Conservation (phyloP, 1,140 invertebrate species). For the Zaprionus africanus region DNA sequence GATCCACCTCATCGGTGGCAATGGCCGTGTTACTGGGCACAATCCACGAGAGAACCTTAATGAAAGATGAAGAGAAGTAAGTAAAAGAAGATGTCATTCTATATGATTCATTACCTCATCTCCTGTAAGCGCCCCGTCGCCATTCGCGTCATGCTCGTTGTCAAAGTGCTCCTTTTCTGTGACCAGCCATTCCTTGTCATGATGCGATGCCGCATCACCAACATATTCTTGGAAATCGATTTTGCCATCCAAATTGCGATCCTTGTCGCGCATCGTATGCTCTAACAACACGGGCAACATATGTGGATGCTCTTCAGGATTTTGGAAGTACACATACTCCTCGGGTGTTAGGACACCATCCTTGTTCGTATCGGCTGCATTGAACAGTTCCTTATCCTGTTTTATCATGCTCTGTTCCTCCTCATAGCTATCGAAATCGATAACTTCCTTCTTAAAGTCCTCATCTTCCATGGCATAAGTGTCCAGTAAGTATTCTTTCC, state of each 20-base stretch:
- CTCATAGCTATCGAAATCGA: constrained; percentile 82
- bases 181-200: constrained; percentile 92
- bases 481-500: constrained; percentile 94
- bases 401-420: constrained; percentile 87
- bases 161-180: constrained; percentile 96
- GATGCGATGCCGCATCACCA: constrained; percentile 89
- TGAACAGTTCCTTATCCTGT: constrained; percentile 95
- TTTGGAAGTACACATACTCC: constrained; percentile 96
- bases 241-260: constrained; percentile 92
- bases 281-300: constrained; percentile 94
- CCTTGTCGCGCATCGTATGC: constrained; percentile 94
- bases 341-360: constrained; percentile 91
- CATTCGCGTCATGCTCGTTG: constrained; percentile 93
- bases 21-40: constrained; percentile 96
- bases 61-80: not conserved
- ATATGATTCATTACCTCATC: constrained; percentile 86
- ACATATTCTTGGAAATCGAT: constrained; percentile 94
- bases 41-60: constrained; percentile 91
- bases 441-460: constrained; percentile 84
- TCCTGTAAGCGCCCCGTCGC: constrained; percentile 92
- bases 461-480: constrained; percentile 90
- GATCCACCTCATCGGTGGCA: constrained; percentile 95
- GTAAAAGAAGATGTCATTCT: not conserved
- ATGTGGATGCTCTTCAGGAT: constrained; percentile 96
- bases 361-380: constrained; percentile 93